Evolutionary conservation across 1,140 invertebrate species (phyloP).

Genomic region (Halesus radiatus): DNA sequence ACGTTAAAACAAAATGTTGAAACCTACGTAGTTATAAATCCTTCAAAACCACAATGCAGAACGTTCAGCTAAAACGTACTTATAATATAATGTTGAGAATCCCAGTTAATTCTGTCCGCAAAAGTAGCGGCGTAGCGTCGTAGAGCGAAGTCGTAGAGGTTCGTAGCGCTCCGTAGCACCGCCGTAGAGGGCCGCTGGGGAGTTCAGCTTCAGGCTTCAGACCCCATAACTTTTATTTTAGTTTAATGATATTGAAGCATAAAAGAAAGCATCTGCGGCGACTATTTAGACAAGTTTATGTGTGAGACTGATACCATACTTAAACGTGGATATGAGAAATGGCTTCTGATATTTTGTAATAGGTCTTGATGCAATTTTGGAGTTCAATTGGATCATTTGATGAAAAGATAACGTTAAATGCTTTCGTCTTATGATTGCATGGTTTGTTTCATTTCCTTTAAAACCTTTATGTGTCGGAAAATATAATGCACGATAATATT

Average conservation of each 20-base stretch:
- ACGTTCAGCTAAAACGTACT: no score
- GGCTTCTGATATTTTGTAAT: not conserved
- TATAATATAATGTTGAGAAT: conserved; percentile 6
- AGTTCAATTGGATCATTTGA: no score
- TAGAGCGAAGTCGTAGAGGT: not conserved
- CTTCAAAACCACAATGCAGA: no score
- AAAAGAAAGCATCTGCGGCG: conserved; percentile 39
- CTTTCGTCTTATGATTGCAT: no score
- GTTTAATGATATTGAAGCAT: conserved; percentile 39
- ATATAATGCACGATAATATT: no score
- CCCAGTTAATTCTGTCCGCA: not conserved
- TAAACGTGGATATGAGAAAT: conserved; percentile 5
- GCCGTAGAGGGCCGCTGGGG: conserved; percentile 15
- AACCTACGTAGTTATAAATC: no score
- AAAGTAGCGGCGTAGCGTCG: conserved; percentile 5
- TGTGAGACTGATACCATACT: conserved; percentile 21
- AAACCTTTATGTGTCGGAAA: no score
- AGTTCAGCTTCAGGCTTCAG: conserved; percentile 16
- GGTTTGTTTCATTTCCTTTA: no score
- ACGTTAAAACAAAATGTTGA: no score
- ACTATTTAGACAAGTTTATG: conserved; percentile 34
- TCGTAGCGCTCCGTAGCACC: conserved; percentile 8
- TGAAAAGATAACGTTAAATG: no score
- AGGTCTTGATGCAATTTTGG: no score
- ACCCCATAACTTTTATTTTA: conserved; percentile 37